Percentiles rank a stretch among this genome's conserved stretches.
Evolutionary conservation across 2,113 vertebrate genomes (phyloP).

Genomic region (Lepidothrix coronata): DNA sequence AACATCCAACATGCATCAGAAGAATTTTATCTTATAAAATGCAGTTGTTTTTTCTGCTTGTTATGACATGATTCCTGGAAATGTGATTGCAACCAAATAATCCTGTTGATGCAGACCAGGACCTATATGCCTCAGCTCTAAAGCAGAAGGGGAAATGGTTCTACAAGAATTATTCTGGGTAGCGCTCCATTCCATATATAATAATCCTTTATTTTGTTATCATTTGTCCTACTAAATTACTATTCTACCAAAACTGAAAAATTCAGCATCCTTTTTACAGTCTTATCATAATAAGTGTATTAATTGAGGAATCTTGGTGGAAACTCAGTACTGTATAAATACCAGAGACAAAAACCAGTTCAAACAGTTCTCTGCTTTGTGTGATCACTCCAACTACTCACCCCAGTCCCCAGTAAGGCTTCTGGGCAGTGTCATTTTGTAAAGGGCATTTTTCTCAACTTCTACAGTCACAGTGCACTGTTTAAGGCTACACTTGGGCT

Average conservation of each 20-base stretch:
- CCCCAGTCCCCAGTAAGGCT: neutral
- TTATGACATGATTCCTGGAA: neutral
- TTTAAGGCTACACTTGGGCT: neutral
- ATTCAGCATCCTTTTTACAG: neutral
- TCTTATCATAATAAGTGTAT: fast-evolving
- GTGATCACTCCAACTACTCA: neutral
- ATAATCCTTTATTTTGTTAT: neutral
- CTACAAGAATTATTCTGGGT: neutral
- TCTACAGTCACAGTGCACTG: neutral
- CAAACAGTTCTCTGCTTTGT: neutral
- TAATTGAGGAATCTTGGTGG: neutral
- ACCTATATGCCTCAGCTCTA: neutral
- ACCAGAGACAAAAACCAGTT: neutral
- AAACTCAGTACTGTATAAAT: neutral
- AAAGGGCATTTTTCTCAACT: neutral
- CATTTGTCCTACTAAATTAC: neutral
- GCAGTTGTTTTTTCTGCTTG: neutral
- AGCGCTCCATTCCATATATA: neutral
- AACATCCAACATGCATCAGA: neutral
- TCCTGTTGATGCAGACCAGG: neutral
- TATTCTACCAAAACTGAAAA: neutral
- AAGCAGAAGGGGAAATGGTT: neutral
- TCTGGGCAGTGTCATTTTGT: neutral
- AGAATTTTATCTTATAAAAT: neutral
- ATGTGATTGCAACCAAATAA: neutral